Percentiles rank a stretch among this genome's conserved stretches.
phyloP scores from a whole-genome alignment of 2,797 vertebrate species.

The Danio aesculapii region DNA sequence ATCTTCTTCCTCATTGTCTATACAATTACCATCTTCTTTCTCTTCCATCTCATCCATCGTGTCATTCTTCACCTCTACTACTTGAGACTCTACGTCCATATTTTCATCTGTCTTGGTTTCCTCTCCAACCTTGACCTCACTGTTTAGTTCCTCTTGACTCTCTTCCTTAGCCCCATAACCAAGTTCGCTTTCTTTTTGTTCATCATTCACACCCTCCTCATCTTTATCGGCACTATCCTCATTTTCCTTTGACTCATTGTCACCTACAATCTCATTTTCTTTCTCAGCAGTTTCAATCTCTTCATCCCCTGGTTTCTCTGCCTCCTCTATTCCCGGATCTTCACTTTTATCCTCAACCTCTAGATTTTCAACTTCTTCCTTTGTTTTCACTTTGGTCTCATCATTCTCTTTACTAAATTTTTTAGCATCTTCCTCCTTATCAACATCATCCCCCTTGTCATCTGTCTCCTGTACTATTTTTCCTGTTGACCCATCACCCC shows the following conservation, averaged over 20 bases:
- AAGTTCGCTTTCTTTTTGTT: conserved; percentile 47
- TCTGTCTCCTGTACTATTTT: conserved; percentile 22
- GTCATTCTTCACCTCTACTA: conserved; percentile 15
- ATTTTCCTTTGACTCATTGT: conserved; percentile 29
- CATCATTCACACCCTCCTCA: conserved; percentile 36
- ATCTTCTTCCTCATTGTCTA: conserved; percentile 15
- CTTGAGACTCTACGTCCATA: not conserved
- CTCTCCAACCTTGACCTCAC: rapidly evolving
- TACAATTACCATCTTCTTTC: not conserved
- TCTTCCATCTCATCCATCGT: not conserved
- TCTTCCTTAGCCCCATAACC: not conserved
- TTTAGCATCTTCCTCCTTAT: conserved; percentile 30
- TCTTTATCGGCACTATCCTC: conserved; percentile 21
- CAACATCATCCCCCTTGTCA: not conserved
- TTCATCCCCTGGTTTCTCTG: conserved; percentile 36
- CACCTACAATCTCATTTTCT: conserved; percentile 30
- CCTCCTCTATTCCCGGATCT: conserved; percentile 45
- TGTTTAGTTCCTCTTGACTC: not conserved
- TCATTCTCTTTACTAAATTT: conserved; percentile 20
- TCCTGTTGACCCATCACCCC: conserved; percentile 29
- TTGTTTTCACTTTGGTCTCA: conserved; percentile 33
- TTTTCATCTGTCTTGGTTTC: rapidly evolving
- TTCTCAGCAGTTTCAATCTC: conserved; percentile 38
- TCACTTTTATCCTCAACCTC: conserved; percentile 32
- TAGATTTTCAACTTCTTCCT: conserved; percentile 13